Base-by-base conservation (phyloP, 1,140 invertebrate species). In the Bradynema listronoti region DNA sequence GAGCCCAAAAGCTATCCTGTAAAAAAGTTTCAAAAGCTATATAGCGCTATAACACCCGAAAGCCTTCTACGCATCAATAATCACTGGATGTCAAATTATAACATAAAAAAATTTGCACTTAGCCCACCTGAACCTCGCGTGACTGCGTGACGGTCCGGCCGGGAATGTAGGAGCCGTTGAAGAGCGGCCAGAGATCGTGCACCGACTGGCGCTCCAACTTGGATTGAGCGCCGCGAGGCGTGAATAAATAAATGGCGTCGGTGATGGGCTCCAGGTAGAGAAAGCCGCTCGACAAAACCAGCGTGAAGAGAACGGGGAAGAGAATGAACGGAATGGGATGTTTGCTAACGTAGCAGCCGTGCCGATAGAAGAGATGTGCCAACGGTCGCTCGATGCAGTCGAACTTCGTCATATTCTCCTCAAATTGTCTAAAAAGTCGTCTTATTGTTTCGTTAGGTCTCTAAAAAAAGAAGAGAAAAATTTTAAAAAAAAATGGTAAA, bases 111-210 rank as follows among this genome's bases (percentile, higher is more conserved):
- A n/a, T n/a, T n/a, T n/a, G n/a, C n/a, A n/a, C n/a, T n/a, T n/a
- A n/a, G n/a, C n/a, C n/a, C n/a, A 74, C 73, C 62, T 75, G 73
- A 29, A 68, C 63, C 65, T 78, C 74, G 30, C 74, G 34, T 36
- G 66, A 74, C 39, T 78, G 76, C 4, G 74, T 77, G 11, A 77
- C 74, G 9, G 77, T 60, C 39, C 76, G 34, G 11, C 74, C 74
- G 22, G 74, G 74, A 41, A 77, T 73, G 52, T 75, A 77, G 34
- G 33, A 66, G 30, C 66, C 65, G 52, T 77, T 72, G 16, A 55
- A 45, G 4, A 77, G 45, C 25, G 74, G 76, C 74, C 74, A 77
- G 11, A 67, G 43, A 25, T 77, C 74, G 47, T 77, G 74, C 29
- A 77, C 72, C 14, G 63, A 56, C 34, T 78, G 73, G 22, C 75